These are phyloP conservation scores for Mystacornis crossleyi DNA, from an alignment of 2,113 vertebrate species.

Conservation along the genomic window DNA sequence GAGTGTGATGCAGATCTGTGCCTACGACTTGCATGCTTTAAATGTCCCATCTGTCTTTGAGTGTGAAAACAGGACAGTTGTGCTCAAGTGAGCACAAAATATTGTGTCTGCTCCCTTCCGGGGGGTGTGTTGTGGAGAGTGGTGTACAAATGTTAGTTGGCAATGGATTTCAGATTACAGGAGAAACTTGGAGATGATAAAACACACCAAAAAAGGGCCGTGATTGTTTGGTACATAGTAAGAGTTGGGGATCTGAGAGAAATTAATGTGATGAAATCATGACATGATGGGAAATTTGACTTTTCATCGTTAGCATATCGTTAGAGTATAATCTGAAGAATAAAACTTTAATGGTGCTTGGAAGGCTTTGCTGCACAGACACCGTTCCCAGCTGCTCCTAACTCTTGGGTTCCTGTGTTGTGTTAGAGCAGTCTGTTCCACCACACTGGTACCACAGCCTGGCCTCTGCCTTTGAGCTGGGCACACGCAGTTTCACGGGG, in stretches of 20 bases:
- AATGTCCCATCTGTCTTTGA: neutral
- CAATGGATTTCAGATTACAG: neutral
- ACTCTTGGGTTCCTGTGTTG: neutral
- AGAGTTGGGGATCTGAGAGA: neutral
- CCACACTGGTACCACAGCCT: rapidly evolving
- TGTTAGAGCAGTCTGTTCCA: neutral
- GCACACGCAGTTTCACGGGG: rapidly evolving
- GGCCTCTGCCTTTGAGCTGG: neutral
- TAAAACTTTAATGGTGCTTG: neutral
- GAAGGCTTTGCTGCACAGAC: neutral
- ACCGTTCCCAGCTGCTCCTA: neutral
- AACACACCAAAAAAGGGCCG: neutral
- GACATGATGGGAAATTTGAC: neutral
- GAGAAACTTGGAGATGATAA: neutral
- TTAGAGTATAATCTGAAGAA: neutral
- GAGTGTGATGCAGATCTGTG: neutral
- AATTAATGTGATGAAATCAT: neutral
- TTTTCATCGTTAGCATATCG: neutral
- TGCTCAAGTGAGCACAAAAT: conserved; percentile 34
- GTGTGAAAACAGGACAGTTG: conserved; percentile 10
- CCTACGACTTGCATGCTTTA: neutral
- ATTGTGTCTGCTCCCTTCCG: conserved; percentile 11
- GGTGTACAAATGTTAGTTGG: neutral
- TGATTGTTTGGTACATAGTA: neutral
- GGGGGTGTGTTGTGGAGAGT: neutral